Evolutionary conservation across 2,113 vertebrate species (phyloP), one percentile per base, ranked within the genome.

Genomic region (Mohoua ochrocephala): DNA sequence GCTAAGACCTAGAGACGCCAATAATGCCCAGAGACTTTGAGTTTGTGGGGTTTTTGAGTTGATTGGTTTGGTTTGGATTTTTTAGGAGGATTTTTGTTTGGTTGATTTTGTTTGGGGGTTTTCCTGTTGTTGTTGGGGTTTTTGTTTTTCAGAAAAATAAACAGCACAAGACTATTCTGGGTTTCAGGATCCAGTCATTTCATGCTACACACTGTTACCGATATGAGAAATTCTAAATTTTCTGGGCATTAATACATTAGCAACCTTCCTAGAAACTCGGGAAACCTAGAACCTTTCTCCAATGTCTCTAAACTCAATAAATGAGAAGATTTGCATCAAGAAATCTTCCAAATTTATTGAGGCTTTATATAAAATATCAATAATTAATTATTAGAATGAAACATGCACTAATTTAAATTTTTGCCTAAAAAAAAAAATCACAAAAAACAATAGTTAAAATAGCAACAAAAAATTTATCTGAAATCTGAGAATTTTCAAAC

Each of bases 161-260:
- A 39, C 0, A 1, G 30, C 11, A 41, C 1, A 4, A 81, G 10
- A 73, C 8, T 10, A 26, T 70, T 60, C 26, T 33, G 2, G 1
- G 14, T 84, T 67, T 76, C 50, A 76, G 65, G 26, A 50, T 45
- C 15, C 17, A 64, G 13, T 21, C 0, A 39, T 50, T 50, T 82
- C 14, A 44, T 39, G 59, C 2, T 39, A 61, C 2, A n/a, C 44
- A 45, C 56, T 79, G 11, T 30, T 57, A 44, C 9, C 1, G 2
- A 35, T 52, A 10, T 3, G 45, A 61, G 10, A 87, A 63, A 68
- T 74, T 52, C 8, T 41, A 47, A n/a, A 52, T 73, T 22, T 26
- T 14, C 10, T 33, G 57, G 18, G 16, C 12, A 37, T 63, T 47
- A 56, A 28, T 42, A 79, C 6, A 63, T 52, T 12, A 42, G 14